Evolutionary conservation across 2,797 vertebrate genomes (phyloP).

Genomic region (Lagocephalus sceleratus): DNA sequence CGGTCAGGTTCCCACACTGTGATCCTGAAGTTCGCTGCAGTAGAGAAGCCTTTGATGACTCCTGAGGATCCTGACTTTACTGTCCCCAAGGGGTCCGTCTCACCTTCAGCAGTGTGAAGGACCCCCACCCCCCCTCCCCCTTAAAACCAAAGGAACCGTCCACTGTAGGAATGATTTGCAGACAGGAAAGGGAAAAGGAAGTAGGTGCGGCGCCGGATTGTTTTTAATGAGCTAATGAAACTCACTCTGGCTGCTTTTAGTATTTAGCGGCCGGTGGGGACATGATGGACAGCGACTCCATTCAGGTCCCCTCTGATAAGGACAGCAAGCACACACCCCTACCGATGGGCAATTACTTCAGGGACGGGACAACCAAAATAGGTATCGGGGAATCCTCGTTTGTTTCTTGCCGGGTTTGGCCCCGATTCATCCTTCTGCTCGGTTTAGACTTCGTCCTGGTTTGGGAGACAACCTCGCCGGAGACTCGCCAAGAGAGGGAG

Average conservation of each 20-base stretch:
- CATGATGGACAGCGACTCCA: slow-evolving; percentile 36
- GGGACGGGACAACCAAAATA: slow-evolving; percentile 74
- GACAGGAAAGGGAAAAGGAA: background rate
- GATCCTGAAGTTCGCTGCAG: no score
- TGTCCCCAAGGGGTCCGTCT: no score
- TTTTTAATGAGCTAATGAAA: slow-evolving; percentile 12
- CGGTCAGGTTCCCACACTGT: no score
- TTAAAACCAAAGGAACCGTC: slow-evolving; percentile 7
- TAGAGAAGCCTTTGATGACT: no score
- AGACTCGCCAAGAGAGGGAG: slow-evolving; percentile 55
- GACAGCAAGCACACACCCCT: slow-evolving; percentile 24
- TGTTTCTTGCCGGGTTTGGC: background rate
- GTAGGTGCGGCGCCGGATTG: background rate
- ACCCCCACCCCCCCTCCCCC: no score
- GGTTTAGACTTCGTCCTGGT: slow-evolving; percentile 77
- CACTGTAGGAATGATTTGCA: background rate
- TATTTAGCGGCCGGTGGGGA: slow-evolving; percentile 50
- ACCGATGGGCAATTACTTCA: slow-evolving; percentile 72
- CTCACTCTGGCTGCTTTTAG: slow-evolving; percentile 44
- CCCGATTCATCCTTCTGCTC: background rate
- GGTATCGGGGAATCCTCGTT: slow-evolving; percentile 44
- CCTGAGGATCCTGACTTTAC: no score
- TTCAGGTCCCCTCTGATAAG: slow-evolving; percentile 41
- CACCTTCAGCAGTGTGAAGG: no score
- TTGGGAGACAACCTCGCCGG: slow-evolving; percentile 74